These are phyloP conservation scores for Pyrgus malvae DNA, from an alignment of 2,888 invertebrate species.

Conservation along the genomic window DNA sequence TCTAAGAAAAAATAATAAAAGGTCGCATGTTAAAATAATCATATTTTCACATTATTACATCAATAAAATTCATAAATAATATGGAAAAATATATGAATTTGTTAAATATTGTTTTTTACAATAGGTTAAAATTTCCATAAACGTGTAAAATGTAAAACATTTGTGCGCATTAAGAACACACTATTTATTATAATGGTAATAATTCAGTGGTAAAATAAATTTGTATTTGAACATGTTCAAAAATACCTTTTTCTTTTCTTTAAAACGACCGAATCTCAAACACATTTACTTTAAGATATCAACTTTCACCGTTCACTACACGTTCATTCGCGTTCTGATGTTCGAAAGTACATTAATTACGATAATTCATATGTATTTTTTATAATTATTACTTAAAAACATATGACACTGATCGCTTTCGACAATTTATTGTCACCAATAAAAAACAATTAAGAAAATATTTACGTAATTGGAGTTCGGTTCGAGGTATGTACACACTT, in stretches of 20 bases:
- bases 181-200: not conserved
- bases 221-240: not conserved
- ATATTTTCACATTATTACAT: not conserved
- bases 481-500: constrained; percentile 21
- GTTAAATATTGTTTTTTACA: too few relatives aligned
- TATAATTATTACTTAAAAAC: constrained; percentile 35
- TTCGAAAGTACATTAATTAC: constrained; percentile 27
- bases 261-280: constrained; percentile 18
- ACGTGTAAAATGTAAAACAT: not conserved
- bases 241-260: not conserved
- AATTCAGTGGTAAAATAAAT: not conserved
- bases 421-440: constrained; percentile 60
- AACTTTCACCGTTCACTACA: constrained; percentile 3
- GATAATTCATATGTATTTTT: constrained; percentile 24
- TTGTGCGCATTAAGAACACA: constrained; percentile 22
- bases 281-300: not conserved
- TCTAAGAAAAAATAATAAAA: constrained; percentile 29
- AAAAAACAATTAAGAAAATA: constrained; percentile 26
- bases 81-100: too few relatives aligned
- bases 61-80: too few relatives aligned
- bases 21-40: not conserved
- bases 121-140: too few relatives aligned
- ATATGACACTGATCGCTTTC: constrained; percentile 63
- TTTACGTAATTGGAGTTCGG: constrained; percentile 25
- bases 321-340: constrained; percentile 9